A percentile compares a stretch with the other conserved stretches of the same genome.
phyloP scores from a whole-genome alignment of 2,797 vertebrate genomes.

The Heterohyrax brucei region DNA sequence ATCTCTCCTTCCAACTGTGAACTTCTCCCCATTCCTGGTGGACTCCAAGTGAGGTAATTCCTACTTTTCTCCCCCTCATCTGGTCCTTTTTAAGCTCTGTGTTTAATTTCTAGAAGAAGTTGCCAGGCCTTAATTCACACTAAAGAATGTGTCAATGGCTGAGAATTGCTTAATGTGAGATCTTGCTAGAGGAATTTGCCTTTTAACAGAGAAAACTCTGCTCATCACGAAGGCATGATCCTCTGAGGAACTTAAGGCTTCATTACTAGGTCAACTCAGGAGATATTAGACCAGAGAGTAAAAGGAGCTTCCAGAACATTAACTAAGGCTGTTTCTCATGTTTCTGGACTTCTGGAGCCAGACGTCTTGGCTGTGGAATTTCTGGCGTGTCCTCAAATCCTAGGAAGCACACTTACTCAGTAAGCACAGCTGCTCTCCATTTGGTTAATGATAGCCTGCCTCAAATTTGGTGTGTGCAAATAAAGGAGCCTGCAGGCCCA shows the following conservation, averaged over 20 bases:
- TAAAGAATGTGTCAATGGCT: background rate
- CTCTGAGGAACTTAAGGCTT: slow-evolving; percentile 25
- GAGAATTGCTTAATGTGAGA: slow-evolving; percentile 10
- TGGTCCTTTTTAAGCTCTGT: background rate
- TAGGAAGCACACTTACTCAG: slow-evolving; percentile 84
- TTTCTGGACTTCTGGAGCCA: slow-evolving; percentile 54
- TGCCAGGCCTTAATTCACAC: slow-evolving; percentile 51
- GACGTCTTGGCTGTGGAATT: slow-evolving; percentile 62
- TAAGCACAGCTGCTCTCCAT: slow-evolving; percentile 92
- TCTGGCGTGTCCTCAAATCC: slow-evolving; percentile 88
- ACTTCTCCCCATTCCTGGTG: background rate
- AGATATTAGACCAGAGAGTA: slow-evolving; percentile 6
- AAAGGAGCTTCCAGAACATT: slow-evolving; percentile 40
- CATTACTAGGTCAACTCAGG: slow-evolving; percentile 3
- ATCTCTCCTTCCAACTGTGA: background rate
- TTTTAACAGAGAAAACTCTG: slow-evolving; percentile 52
- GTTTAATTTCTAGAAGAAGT: slow-evolving; percentile 50
- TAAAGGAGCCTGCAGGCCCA: slow-evolving; percentile 84
- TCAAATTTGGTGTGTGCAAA: slow-evolving; percentile 90
- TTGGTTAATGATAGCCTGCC: slow-evolving; percentile 91
- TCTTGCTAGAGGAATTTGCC: slow-evolving; percentile 39
- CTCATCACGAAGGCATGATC: background rate
- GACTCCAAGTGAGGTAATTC: background rate
- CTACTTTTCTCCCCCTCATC: background rate
- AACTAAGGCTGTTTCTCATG: slow-evolving; percentile 30